phyloP scores from a whole-genome alignment of 2,888 invertebrate species.

The Laspeyria flexula region DNA sequence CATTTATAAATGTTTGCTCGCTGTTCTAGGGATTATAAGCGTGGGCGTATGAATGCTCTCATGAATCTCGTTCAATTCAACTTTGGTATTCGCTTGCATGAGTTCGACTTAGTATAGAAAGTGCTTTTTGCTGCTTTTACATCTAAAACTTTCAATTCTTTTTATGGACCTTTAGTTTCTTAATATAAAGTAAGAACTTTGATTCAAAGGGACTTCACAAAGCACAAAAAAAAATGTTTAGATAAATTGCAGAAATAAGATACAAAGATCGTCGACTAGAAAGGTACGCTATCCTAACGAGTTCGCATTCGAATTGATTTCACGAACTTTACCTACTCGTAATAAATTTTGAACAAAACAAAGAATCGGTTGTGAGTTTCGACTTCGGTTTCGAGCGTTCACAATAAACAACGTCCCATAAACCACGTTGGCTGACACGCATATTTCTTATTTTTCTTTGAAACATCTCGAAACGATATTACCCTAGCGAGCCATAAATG shows the following conservation, averaged over 20 bases:
- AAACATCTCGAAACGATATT: slow-evolving; percentile 55
- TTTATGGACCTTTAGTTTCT: slow-evolving; percentile 6
- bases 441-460: slow-evolving; percentile 76
- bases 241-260: slow-evolving; percentile 28
- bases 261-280: slow-evolving; percentile 34
- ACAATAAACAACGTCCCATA: slow-evolving; percentile 73
- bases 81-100: slow-evolving; percentile 26
- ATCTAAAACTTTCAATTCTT: slow-evolving; percentile 7
- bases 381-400: slow-evolving; percentile 49
- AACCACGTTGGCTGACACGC: slow-evolving; percentile 64
- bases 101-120: slow-evolving; percentile 15
- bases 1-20: slow-evolving; percentile 35
- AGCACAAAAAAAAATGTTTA: slow-evolving; percentile 22
- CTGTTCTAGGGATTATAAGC: slow-evolving; percentile 17
- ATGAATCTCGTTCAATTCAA: slow-evolving; percentile 25
- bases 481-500: slow-evolving; percentile 67
- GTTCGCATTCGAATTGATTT: slow-evolving; percentile 50
- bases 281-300: slow-evolving; percentile 50
- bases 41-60: slow-evolving; percentile 22
- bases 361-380: slow-evolving; percentile 66
- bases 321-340: slow-evolving; percentile 48
- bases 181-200: slow-evolving; percentile 10
- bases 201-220: slow-evolving; percentile 10
- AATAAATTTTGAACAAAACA: slow-evolving; percentile 60
- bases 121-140: slow-evolving; percentile 8